Evolutionary conservation across 2,888 invertebrate genomes (phyloP).

Genomic region (Polydrusus pterygomalis): DNA sequence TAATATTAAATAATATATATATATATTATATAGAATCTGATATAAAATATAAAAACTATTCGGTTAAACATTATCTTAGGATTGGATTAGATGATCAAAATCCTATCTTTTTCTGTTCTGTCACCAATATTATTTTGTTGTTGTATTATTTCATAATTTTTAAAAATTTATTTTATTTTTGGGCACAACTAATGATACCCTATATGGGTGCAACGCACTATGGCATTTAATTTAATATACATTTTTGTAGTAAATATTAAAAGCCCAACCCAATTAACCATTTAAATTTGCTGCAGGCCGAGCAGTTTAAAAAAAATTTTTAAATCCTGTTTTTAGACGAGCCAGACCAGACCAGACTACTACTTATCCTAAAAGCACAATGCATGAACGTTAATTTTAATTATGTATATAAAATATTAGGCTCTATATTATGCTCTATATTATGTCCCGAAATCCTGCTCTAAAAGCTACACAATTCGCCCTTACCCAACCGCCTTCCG

Average conservation of each 20-base stretch:
- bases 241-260: background rate
- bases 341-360: background rate
- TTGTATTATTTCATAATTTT: too few species aligned
- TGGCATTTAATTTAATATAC: too few species aligned
- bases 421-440: background rate
- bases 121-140: too few species aligned
- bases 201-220: too few species aligned
- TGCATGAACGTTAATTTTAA: conserved; percentile 1
- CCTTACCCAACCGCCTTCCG: background rate
- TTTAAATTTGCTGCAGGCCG: background rate
- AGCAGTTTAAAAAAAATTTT: background rate
- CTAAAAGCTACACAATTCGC: background rate
- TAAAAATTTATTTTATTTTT: too few species aligned
- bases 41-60: too few species aligned
- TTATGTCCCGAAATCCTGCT: background rate
- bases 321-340: background rate
- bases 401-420: conserved; percentile 6
- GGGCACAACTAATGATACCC: too few species aligned
- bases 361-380: conserved; percentile 7
- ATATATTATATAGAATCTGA: too few species aligned
- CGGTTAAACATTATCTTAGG: too few species aligned
- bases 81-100: too few species aligned
- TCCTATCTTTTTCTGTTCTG: too few species aligned
- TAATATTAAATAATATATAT: too few species aligned
- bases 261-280: background rate